Percentiles rank a stretch among this genome's conserved stretches.
Evolutionary conservation across 2,888 invertebrate genomes (phyloP).

Genomic region (Drosophila leonis): DNA sequence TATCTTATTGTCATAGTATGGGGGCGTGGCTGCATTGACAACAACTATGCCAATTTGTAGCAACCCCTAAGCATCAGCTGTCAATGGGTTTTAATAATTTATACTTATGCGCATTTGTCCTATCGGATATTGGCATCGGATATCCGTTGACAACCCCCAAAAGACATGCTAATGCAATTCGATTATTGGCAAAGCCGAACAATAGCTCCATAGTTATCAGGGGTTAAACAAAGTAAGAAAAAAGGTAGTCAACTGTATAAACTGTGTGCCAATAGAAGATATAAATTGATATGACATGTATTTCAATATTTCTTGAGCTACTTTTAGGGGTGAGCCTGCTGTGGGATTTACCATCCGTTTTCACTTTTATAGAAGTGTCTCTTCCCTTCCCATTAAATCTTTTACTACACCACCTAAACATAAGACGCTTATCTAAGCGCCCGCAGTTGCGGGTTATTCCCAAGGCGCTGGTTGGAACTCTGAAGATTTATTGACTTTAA

Average conservation of each 20-base stretch:
- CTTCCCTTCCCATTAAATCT: conserved; percentile 12
- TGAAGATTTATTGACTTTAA: conserved; percentile 57
- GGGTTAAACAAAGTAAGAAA: conserved; percentile 9
- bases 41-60: conserved; percentile 41
- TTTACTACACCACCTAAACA: conserved; percentile 6
- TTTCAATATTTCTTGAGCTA: conserved; percentile 37
- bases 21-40: conserved; percentile 46
- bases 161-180: conserved; percentile 52
- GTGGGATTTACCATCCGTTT: conserved; percentile 26
- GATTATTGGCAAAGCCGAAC: conserved; percentile 48
- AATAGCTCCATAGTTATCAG: conserved; percentile 33
- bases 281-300: conserved; percentile 29
- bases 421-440: conserved; percentile 59
- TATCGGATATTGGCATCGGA: conserved; percentile 69
- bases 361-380: conserved; percentile 27
- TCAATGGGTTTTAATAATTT: conserved; percentile 60
- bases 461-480: no score
- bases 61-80: conserved; percentile 56
- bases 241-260: conserved; percentile 69
- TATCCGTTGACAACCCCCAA: conserved; percentile 68
- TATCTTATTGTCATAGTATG: conserved; percentile 21
- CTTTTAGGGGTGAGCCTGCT: conserved; percentile 32
- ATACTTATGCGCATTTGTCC: conserved; percentile 67
- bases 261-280: conserved; percentile 33
- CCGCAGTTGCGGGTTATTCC: conserved; percentile 31